A percentile compares a stretch with the other conserved stretches of the same genome.
Evolutionary conservation across 2,888 invertebrate species (phyloP).

Genomic region (Leptura quadrifasciata): DNA sequence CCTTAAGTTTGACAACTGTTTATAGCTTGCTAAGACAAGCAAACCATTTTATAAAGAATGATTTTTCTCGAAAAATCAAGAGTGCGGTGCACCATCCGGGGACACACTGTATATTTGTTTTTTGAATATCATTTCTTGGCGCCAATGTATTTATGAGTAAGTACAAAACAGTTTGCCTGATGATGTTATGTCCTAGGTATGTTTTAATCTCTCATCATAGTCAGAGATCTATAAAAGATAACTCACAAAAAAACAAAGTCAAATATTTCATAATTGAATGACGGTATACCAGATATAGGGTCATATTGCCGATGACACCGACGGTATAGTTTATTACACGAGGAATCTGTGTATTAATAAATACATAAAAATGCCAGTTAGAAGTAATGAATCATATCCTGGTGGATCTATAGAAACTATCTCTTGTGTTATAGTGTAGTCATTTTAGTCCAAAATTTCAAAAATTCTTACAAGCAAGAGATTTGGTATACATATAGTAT

Average conservation of each 20-base stretch:
- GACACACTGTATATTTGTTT: no score
- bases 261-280: constrained; percentile 26
- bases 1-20: no score
- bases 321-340: background rate
- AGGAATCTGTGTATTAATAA: constrained; percentile 19
- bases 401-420: background rate
- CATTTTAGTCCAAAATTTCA: no score
- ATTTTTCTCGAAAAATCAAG: no score
- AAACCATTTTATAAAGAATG: no score
- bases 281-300: constrained; percentile 12
- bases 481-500: no score
- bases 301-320: constrained; percentile 5
- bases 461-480: no score
- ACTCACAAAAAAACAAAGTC: constrained; percentile 26
- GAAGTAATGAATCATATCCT: constrained; percentile 12
- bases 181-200: constrained; percentile 35
- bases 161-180: constrained; percentile 6
- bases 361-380: background rate
- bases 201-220: constrained; percentile 17
- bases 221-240: constrained; percentile 15
- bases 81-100: no score
- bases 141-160: constrained; percentile 15
- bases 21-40: no score
- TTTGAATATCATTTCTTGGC: background rate
- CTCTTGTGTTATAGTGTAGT: no score